phyloP scores from a whole-genome alignment of 1,140 invertebrate genomes.

The Megalonaias nervosa region DNA sequence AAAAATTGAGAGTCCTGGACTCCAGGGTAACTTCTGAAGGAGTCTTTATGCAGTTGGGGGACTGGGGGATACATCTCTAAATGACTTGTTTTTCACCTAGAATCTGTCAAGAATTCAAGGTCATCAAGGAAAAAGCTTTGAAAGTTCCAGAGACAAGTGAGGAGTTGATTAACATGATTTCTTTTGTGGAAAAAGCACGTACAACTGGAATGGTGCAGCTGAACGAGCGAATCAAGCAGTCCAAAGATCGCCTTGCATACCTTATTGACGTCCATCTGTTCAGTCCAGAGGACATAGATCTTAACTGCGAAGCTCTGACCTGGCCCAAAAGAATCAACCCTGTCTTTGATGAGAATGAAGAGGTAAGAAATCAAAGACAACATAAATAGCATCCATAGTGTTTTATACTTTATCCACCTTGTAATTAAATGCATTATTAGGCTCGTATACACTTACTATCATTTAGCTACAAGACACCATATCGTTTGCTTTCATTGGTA shows the following conservation, averaged over 20 bases:
- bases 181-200: constrained; percentile 66
- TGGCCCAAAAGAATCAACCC: constrained; percentile 69
- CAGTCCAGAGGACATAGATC: constrained; percentile 65
- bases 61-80: too few relatives aligned
- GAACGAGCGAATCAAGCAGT: constrained; percentile 63
- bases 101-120: constrained; percentile 67
- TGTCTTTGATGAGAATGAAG: constrained; percentile 70
- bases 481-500: too few relatives aligned
- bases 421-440: too few relatives aligned
- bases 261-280: constrained; percentile 70
- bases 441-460: too few relatives aligned
- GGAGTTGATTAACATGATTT: constrained; percentile 65
- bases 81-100: constrained; percentile 43
- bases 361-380: constrained; percentile 51
- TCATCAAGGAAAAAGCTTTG: constrained; percentile 61
- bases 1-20: too few relatives aligned
- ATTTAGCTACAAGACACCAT: too few relatives aligned
- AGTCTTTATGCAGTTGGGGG: too few relatives aligned
- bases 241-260: constrained; percentile 64
- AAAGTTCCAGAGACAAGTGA: constrained; percentile 67
- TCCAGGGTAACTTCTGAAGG: too few relatives aligned
- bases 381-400: too few relatives aligned
- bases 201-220: constrained; percentile 65
- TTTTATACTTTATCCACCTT: too few relatives aligned
- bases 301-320: constrained; percentile 69